Evolutionary conservation across 1,140 invertebrate genomes (phyloP), one percentile per base, ranked within the genome.

Genomic region (Leucophenga varia): DNA sequence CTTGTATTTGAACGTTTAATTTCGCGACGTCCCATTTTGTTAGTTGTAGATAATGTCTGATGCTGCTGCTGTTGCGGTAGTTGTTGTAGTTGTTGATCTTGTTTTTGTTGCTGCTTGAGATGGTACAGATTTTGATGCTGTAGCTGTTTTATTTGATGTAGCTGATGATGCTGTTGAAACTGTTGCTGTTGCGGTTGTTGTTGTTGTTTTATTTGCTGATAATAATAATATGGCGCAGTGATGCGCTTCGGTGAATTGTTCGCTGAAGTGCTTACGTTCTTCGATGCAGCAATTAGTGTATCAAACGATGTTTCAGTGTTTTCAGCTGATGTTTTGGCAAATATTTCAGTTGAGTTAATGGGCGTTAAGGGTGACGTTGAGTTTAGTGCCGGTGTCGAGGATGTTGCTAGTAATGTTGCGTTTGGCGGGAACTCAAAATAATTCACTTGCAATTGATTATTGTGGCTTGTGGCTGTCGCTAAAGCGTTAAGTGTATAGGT

Each of bases 1-100:
- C 69, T 74, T 21, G 68, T 74, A 47, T 72, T 72, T 45, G 70
- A 72, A 25, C 72, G 64, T 42, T 74, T 74, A 55, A 75, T 75
- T 50, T 74, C 72, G 25, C 70, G 69, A 38, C 72, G 58, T 12
- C 72, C 72, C 72, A 75, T 75, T 46, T 46, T 67, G 47, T 49
- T 43, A 40, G 40, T 49, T 56, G 55, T 39, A 54, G 58, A 51
- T 37, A 34, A 28, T 44, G 40, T 35, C 12, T 28, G 49, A 32
- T 59, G 46, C 21, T 57, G 45, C 8, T 47, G 49, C n/a, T 47
- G 39, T 9, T 37, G 47, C 10, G n/a, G 9, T 25, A 54, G 38
- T 8, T 48, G 50, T 1, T 59, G 55, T 3, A 47, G 48, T 2
- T 47, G 53, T 10, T 47, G 41, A 9, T 43, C 36, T 20, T 40